phyloP scores from a whole-genome alignment of 2,113 vertebrate species.

The Equus quagga region DNA sequence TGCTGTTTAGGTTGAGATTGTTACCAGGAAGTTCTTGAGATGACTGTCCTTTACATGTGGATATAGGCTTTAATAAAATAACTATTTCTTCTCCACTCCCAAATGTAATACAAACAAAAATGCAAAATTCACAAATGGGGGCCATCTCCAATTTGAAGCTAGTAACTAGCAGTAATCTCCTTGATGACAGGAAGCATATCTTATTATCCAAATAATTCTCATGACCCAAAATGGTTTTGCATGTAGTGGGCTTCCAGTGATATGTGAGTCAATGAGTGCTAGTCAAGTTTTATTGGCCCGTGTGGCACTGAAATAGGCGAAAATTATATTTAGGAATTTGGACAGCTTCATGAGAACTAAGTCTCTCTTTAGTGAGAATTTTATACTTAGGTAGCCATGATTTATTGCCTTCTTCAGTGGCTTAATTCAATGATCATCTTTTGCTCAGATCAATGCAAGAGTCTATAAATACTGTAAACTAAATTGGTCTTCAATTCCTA shows the following conservation, averaged over 20 bases:
- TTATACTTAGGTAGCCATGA: neutral
- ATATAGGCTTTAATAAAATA: neutral
- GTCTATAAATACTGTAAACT: neutral
- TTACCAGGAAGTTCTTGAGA: neutral
- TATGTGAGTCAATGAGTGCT: neutral
- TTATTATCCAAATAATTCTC: neutral
- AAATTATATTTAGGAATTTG: neutral
- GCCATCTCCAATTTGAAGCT: neutral
- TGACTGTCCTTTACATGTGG: neutral
- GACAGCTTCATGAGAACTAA: neutral
- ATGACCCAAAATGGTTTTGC: neutral
- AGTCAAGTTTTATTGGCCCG: neutral
- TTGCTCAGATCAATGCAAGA: neutral
- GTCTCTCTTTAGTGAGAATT: neutral
- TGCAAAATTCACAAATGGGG: neutral
- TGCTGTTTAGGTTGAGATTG: neutral
- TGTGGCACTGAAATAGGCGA: neutral
- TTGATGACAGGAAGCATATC: neutral
- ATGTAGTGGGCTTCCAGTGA: neutral
- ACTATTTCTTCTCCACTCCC: neutral
- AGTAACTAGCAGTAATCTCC: neutral
- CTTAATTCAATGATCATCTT: neutral
- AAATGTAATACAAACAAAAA: slow-evolving; percentile 36
- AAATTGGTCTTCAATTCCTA: neutral
- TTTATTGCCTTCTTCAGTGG: neutral